Evolutionary conservation across 1,140 invertebrate species (phyloP).

Genomic region (Brachionus rubens): DNA sequence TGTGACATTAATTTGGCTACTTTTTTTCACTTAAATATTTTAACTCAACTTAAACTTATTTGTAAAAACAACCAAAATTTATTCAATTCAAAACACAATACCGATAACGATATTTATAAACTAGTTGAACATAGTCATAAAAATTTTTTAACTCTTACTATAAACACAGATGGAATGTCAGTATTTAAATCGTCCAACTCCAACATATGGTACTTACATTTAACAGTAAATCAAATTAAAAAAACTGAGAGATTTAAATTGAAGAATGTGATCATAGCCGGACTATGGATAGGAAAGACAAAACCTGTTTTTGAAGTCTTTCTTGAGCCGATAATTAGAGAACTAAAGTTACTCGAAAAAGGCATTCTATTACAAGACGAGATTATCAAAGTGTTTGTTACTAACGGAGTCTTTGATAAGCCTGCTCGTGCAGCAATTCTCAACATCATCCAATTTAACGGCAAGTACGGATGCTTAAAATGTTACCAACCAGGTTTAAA

Average conservation of each 20-base stretch:
- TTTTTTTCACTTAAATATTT: too few species aligned
- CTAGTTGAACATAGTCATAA: neutral
- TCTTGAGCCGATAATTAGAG: neutral
- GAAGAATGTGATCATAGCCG: neutral
- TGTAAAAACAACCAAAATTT: too few species aligned
- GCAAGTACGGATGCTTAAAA: slow-evolving; percentile 1
- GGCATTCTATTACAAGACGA: neutral
- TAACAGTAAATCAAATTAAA: neutral
- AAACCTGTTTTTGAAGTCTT: neutral
- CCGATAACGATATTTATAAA: slow-evolving; percentile 13
- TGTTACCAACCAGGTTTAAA: neutral
- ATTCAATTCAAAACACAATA: too few species aligned
- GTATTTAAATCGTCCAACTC: slow-evolving; percentile 2
- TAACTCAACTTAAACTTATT: too few species aligned
- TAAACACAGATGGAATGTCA: slow-evolving; percentile 15
- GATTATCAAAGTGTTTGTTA: neutral
- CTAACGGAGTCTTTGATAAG: neutral
- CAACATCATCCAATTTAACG: neutral
- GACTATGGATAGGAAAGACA: neutral
- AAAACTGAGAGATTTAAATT: neutral
- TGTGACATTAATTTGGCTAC: too few species aligned
- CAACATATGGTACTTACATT: neutral
- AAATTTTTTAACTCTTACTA: slow-evolving; percentile 7
- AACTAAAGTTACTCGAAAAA: neutral
- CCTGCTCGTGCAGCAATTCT: neutral